A percentile compares a stretch with the other conserved stretches of the same genome.
These are phyloP conservation scores for Oncorhynchus kisutch DNA, from an alignment of 2,113 vertebrate genomes.

Conservation along the genomic window DNA sequence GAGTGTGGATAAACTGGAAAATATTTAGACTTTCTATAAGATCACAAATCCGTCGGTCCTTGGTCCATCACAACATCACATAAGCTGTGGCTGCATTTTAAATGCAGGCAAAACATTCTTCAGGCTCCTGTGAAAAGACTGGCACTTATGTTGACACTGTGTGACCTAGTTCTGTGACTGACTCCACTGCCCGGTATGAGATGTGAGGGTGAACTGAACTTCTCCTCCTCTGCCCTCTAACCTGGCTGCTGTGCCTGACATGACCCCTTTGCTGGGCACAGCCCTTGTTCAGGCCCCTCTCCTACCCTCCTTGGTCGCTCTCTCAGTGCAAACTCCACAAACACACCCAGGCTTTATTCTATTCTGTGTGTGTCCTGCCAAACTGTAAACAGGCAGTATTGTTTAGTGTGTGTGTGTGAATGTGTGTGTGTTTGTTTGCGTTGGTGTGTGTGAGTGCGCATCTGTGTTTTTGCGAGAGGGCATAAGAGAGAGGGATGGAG, in stretches of 20 bases:
- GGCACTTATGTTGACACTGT: conserved; percentile 41
- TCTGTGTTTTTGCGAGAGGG: conserved; percentile 74
- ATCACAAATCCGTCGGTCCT: conserved; percentile 8
- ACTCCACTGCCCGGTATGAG: conserved; percentile 24
- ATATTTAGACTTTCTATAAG: not conserved
- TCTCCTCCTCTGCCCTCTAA: conserved; percentile 21
- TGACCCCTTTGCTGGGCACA: conserved; percentile 25
- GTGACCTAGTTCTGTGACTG: conserved; percentile 60
- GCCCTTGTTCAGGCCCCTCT: conserved; percentile 39
- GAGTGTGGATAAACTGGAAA: conserved; percentile 25
- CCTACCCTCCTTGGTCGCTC: conserved; percentile 53
- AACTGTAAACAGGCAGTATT: conserved; percentile 81
- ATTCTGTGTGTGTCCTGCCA: conserved; percentile 64
- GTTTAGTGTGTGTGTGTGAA: conserved; percentile 75
- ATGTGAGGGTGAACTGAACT: conserved; percentile 32
- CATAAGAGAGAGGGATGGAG: conserved; percentile 69
- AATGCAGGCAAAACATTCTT: conserved; percentile 14
- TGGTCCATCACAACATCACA: conserved; percentile 18
- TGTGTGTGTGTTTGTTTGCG: conserved; percentile 75
- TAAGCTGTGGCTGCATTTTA: not conserved
- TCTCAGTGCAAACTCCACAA: conserved; percentile 64
- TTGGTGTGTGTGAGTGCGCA: conserved; percentile 66
- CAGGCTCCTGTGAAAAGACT: conserved; percentile 31
- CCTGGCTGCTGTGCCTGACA: conserved; percentile 45
- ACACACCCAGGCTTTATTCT: conserved; percentile 56